Percentiles rank a stretch among this genome's conserved stretches.
Evolutionary conservation across 1,140 invertebrate species (phyloP).

Genomic region (Cotesia vestalis): DNA sequence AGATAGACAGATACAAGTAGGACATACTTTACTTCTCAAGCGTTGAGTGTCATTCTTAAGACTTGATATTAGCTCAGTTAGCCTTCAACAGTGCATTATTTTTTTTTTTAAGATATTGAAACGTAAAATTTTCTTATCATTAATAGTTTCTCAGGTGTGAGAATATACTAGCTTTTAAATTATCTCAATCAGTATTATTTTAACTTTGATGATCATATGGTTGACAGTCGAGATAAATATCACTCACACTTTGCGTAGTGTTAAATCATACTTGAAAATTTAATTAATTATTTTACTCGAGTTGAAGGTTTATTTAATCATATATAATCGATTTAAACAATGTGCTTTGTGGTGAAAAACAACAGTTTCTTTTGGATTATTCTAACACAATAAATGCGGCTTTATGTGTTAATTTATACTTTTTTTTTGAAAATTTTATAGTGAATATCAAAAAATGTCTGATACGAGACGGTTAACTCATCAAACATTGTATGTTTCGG

Average conservation of each 20-base stretch:
- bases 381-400: neutral
- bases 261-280: neutral
- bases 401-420: conserved; percentile 4
- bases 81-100: neutral
- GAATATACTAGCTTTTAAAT: neutral
- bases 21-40: too few species aligned
- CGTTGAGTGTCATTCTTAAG: too few species aligned
- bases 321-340: too few species aligned
- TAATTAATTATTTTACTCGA: too few species aligned
- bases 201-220: neutral
- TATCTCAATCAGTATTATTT: conserved; percentile 7
- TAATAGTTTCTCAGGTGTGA: conserved; percentile 1
- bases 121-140: conserved; percentile 11
- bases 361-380: neutral
- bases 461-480: conserved; percentile 43
- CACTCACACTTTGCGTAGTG: neutral
- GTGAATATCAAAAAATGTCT: conserved; percentile 31
- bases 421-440: conserved; percentile 8
- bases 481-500: conserved; percentile 43
- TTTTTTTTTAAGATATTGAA: conserved; percentile 8
- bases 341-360: too few species aligned
- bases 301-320: too few species aligned
- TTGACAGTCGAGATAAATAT: neutral
- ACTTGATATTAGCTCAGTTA: too few species aligned
- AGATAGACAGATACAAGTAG: too few species aligned